phyloP scores from a whole-genome alignment of 2,888 invertebrate species.

The Netelia virgata region DNA sequence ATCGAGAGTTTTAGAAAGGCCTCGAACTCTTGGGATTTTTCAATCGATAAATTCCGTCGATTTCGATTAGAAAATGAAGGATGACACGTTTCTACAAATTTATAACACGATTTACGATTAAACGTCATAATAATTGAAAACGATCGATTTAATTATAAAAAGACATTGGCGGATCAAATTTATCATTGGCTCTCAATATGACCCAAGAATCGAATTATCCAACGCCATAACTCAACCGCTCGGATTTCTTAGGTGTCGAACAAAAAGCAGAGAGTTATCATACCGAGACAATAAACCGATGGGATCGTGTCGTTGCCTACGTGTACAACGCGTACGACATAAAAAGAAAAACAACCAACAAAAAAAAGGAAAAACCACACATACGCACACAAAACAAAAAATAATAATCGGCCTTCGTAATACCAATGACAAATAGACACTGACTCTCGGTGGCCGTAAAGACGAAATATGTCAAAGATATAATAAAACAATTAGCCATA shows the following conservation, averaged over 20 bases:
- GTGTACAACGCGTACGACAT: neutral
- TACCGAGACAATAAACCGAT: too few relatives aligned
- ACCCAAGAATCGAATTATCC: too few relatives aligned
- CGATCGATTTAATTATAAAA: too few relatives aligned
- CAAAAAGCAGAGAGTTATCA: too few relatives aligned
- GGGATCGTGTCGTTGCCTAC: too few relatives aligned
- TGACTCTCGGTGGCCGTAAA: conserved; percentile 80
- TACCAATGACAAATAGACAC: conserved; percentile 76
- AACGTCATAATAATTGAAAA: too few relatives aligned
- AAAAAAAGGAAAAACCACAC: neutral
- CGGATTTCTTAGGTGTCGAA: too few relatives aligned
- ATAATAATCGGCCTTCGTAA: conserved; percentile 80
- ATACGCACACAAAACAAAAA: conserved; percentile 68
- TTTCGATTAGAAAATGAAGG: conserved; percentile 44
- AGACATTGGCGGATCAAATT: too few relatives aligned
- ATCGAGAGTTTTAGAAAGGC: neutral
- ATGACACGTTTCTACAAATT: neutral
- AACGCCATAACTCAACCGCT: too few relatives aligned
- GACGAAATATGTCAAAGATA: conserved; percentile 85
- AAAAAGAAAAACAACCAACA: neutral
- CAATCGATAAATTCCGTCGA: conserved; percentile 27
- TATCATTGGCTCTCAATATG: too few relatives aligned
- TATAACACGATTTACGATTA: too few relatives aligned
- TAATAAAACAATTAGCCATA: conserved; percentile 85
- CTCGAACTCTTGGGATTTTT: conserved; percentile 6